Base-by-base conservation (phyloP, 2,888 invertebrate genomes). In the Pristionchus fissidentatus region DNA sequence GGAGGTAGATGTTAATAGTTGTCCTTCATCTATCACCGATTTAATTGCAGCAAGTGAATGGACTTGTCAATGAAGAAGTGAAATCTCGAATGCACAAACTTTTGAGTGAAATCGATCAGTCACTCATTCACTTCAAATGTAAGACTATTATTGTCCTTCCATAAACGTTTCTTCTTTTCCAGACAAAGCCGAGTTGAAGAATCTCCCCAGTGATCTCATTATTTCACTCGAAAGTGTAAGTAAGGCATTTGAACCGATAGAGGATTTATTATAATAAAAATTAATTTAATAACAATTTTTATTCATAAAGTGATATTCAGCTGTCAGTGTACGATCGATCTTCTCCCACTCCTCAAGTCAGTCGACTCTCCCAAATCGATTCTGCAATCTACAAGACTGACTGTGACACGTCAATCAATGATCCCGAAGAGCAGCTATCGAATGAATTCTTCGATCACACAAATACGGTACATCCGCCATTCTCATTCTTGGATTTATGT, bases 111-210 rank as follows among this genome's bases (percentile, higher is more conserved):
- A 32, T 49, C 29, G 77, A 77, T 26, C 29, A 46, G 19, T 29
- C 77, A 49, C 32, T 77, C 3, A 7, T 49, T 1, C 46, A 46
- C 32, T 77, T 77, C 29, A 49, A 19, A 52, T 46, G 77, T 77
- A 49, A 38, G 4, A 32, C 29, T 46, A 15, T 19, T 29, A 26
- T 1, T 3, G 2, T 26, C 8, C 3, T 75, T 41, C 13, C 46
- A 5, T 4, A 29, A 10, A 22, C 4, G 2, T n/a, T 43, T 41
- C 7, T n/a, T 4, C n/a, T 26, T 75, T 43, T 66, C 4, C 29
- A 77, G 77, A 77, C n/a, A 77, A 77, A 32, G 22, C 32, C 26
- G 49, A 49, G n/a, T 22, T 77, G 46, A 46, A 77, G 13, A 77
- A 52, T 77, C 49, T 77, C 3, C 77, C 77, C 13, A 19, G 13